Base-by-base conservation (phyloP, 30 jellyfish, hydroid and myxozoan genomes). In the Cassiopea andromeda region DNA sequence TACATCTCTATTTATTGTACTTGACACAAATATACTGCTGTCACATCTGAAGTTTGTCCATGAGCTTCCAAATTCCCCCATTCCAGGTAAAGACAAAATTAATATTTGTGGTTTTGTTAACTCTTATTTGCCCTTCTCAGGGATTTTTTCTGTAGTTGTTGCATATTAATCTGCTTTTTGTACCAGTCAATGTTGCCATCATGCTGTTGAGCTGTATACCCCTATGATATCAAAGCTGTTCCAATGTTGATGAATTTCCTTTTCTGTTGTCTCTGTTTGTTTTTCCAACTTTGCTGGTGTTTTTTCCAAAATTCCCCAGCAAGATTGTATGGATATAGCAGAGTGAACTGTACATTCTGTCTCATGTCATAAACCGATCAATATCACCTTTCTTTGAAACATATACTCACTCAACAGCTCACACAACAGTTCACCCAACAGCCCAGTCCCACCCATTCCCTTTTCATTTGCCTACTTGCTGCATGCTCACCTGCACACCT, bases 1-100 rank as follows among this genome's bases (percentile, higher is more conserved):
- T 27, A 54, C 64, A 54, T 14, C 15, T 17, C 73, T 64, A 47
- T 88, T 79, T 89, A 96, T 96, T 1, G 97, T 96, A 6, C 89
- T 96, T 70, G 99, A 96, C 61, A 96, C 99, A 17, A 96, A 96
- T 75, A 92, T 96, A 50, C 93, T 96, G 1, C 93, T 96, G 12
- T 96, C 93, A 47, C 98, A 96, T 77, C 79, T 96, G 84, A 85
- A 85, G 77, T 92, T 87, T 72, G 94, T 96, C 64, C 79, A 88
- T 14, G 98, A 91, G 78, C 81, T 96, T 59, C 88, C 57, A 82
- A 98, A 96, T 46, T 80, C 77, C 27, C 97, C 97, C 44, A 74
- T 96, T 17, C 98, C 98, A 73, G 97, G 98, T 93, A 89, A 38
- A 89, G 16, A 27, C 7, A 46, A 6, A 54, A 3, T 54, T 54